These are phyloP conservation scores for Mizuhopecten yessoensis DNA, from an alignment of 1,140 invertebrate genomes.

Conservation along the genomic window DNA sequence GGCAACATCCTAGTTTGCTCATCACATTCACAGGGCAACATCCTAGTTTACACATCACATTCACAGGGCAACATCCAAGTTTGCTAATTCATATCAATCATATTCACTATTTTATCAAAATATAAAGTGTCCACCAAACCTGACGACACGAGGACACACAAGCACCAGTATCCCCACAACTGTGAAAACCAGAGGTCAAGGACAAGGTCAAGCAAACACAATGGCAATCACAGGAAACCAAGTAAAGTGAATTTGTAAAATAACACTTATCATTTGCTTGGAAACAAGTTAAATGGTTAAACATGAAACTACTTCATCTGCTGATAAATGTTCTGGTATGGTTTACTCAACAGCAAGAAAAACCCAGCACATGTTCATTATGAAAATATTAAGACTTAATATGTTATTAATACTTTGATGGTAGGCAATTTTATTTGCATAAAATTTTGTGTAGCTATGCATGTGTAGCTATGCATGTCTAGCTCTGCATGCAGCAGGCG, in stretches of 20 bases:
- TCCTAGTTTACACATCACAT: too few relatives aligned
- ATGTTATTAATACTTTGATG: too few relatives aligned
- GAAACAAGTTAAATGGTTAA: background rate
- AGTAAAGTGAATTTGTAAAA: background rate
- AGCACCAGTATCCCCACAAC: background rate
- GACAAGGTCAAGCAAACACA: background rate
- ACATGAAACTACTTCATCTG: background rate
- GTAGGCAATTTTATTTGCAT: too few relatives aligned
- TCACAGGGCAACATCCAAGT: too few relatives aligned
- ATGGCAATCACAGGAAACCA: background rate
- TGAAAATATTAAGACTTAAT: too few relatives aligned
- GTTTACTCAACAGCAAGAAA: background rate
- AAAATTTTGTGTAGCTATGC: too few relatives aligned
- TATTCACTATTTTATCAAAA: background rate
- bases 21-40: too few relatives aligned
- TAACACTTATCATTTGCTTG: background rate
- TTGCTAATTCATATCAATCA: too few relatives aligned
- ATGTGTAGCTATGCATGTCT: too few relatives aligned
- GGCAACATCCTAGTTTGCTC: too few relatives aligned
- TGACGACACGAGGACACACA: background rate
- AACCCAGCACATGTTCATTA: background rate
- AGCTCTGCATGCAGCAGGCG: too few relatives aligned
- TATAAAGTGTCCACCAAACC: background rate
- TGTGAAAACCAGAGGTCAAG: background rate
- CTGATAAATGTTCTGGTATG: background rate